Conservation (phyloP, 2,888 invertebrate species). For the Nasonia oneida region DNA sequence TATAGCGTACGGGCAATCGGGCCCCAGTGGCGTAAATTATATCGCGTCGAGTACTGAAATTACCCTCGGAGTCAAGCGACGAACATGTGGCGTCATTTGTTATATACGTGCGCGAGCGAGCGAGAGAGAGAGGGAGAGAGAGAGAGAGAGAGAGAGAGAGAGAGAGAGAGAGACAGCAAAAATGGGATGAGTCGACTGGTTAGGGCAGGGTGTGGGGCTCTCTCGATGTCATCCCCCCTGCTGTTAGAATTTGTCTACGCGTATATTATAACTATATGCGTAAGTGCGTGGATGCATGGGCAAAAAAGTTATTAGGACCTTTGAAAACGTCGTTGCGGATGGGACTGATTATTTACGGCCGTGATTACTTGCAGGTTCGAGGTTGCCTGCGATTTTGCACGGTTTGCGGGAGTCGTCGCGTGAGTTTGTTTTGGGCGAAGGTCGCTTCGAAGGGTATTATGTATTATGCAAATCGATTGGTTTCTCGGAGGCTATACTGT, state of each 20-base stretch:
- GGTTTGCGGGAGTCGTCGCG: neutral
- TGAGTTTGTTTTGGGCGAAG: neutral
- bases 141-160: constrained; percentile 20
- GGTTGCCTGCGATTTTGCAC: neutral
- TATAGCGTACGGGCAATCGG: constrained; percentile 66
- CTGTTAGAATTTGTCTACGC: constrained; percentile 54
- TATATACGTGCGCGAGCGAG: constrained; percentile 64
- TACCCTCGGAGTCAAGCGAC: constrained; percentile 73
- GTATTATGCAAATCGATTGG: neutral
- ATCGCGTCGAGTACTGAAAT: constrained; percentile 64
- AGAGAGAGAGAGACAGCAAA: neutral
- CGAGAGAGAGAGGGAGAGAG: constrained; percentile 27
- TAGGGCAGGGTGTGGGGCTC: neutral
- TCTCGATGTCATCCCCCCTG: constrained; percentile 9
- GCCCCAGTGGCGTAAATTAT: constrained; percentile 62
- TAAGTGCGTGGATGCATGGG: constrained; percentile 8
- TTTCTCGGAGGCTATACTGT: neutral
- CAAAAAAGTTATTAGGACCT: constrained; percentile 36
- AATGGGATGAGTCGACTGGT: constrained; percentile 53
- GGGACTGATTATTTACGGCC: constrained; percentile 6
- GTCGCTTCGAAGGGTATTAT: neutral
- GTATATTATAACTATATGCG: constrained; percentile 19
- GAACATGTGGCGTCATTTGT: constrained; percentile 79
- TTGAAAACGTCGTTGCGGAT: constrained; percentile 9
- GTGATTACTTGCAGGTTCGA: constrained; percentile 5